These are phyloP conservation scores for Lithodes maja DNA, from an alignment of 2,888 invertebrate genomes.

Conservation along the genomic window DNA sequence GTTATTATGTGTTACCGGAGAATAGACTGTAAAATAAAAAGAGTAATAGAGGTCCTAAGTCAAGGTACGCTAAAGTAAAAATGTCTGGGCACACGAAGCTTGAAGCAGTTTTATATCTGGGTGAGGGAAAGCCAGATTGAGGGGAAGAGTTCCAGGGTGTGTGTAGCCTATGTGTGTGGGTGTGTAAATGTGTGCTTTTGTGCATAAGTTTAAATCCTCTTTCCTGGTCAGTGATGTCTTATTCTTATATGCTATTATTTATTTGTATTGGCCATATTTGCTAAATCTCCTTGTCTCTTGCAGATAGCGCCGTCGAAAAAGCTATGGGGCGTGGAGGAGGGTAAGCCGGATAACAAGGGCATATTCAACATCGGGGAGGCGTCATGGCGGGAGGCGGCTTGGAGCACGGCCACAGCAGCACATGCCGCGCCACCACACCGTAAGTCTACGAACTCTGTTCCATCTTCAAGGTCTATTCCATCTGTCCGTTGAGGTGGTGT, in stretches of 20 bases:
- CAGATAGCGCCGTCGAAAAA: constrained; percentile 96
- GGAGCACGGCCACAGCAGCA: constrained; percentile 81
- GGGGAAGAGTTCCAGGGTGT: neutral
- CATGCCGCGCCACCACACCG: constrained; percentile 33
- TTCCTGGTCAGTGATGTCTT: neutral
- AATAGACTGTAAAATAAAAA: neutral
- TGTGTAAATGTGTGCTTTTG: neutral
- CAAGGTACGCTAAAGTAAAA: too few species aligned
- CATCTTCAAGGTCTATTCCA: too few species aligned
- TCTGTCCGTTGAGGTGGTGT: too few species aligned
- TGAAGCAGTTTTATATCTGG: too few species aligned
- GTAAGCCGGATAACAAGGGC: constrained; percentile 80
- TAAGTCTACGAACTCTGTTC: neutral
- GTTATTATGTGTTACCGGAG: too few species aligned
- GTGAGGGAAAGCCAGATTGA: too few species aligned
- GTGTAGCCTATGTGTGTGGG: too few species aligned
- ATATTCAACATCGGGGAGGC: constrained; percentile 85
- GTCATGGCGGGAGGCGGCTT: constrained; percentile 94
- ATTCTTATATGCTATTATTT: neutral
- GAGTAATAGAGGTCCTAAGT: too few species aligned
- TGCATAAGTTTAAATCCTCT: neutral
- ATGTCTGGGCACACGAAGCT: too few species aligned
- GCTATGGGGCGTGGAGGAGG: constrained; percentile 84
- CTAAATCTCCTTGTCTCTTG: constrained; percentile 72
- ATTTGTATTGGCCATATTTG: neutral